phyloP scores from a whole-genome alignment of 2,888 invertebrate species.

The Ichneumoninae sp. region DNA sequence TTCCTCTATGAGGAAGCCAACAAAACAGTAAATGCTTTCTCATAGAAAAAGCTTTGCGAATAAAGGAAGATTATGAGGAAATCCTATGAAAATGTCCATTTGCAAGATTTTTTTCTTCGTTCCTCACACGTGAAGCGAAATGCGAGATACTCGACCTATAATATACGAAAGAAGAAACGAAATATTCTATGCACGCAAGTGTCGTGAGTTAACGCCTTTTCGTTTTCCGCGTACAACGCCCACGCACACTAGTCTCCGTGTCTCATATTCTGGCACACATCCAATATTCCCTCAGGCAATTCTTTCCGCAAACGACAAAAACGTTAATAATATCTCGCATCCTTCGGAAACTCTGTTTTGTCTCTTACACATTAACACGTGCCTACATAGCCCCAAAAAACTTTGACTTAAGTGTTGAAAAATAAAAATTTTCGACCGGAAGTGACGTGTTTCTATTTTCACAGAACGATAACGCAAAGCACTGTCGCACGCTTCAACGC shows the following conservation, averaged over 20 bases:
- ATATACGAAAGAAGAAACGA: constrained; percentile 48
- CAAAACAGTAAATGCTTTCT: too few relatives aligned
- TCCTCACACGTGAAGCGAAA: constrained; percentile 53
- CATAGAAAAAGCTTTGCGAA: too few relatives aligned
- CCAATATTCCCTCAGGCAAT: constrained; percentile 59
- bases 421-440: background rate
- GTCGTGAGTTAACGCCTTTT: constrained; percentile 72
- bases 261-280: constrained; percentile 58
- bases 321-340: constrained; percentile 65
- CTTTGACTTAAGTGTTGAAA: background rate
- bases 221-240: constrained; percentile 76
- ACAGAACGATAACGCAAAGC: background rate
- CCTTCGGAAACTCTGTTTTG: constrained; percentile 35
- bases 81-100: too few relatives aligned
- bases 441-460: background rate
- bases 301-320: constrained; percentile 55
- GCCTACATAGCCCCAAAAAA: constrained; percentile 36
- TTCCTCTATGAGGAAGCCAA: too few relatives aligned
- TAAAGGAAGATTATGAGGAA: too few relatives aligned
- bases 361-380: constrained; percentile 28
- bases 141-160: constrained; percentile 41
- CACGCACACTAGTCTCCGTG: constrained; percentile 67
- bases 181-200: constrained; percentile 23
- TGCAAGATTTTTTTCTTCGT: constrained; percentile 39
- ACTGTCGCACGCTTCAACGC: background rate